These are phyloP conservation scores for Heterodera filipjevi DNA, from an alignment of 2,888 invertebrate species.

Conservation along the genomic window DNA sequence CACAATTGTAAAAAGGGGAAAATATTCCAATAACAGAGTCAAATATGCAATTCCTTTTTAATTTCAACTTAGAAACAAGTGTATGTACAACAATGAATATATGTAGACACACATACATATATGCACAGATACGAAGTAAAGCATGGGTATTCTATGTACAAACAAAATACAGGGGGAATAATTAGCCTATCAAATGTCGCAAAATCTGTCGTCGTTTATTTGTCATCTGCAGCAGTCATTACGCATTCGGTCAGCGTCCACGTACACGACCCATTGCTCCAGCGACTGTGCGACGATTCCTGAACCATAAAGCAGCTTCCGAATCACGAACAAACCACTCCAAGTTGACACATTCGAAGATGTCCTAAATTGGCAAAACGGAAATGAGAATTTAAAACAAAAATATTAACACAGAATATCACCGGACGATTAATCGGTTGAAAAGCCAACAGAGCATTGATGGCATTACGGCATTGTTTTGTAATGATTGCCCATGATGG, in stretches of 20 bases:
- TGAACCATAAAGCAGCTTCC: neutral
- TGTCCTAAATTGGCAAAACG: neutral
- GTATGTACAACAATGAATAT: too few species aligned
- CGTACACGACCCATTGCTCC: neutral
- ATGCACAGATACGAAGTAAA: too few species aligned
- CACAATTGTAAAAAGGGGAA: too few species aligned
- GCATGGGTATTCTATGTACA: too few species aligned
- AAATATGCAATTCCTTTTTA: too few species aligned
- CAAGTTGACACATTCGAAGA: neutral
- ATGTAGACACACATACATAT: too few species aligned
- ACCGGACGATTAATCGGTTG: neutral
- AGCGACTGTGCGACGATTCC: neutral
- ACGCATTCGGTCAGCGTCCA: neutral
- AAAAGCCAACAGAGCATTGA: conserved; percentile 33
- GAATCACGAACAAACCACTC: neutral
- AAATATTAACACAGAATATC: neutral
- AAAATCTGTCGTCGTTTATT: too few species aligned
- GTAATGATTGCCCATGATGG: conserved; percentile 29
- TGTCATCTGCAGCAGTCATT: too few species aligned
- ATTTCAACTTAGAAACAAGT: too few species aligned
- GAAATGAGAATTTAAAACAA: neutral
- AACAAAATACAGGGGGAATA: too few species aligned
- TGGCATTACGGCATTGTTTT: conserved; percentile 33
- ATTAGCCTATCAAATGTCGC: too few species aligned
- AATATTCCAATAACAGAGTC: too few species aligned